phyloP scores from a whole-genome alignment of 2,797 vertebrate genomes.

The Neomorphus geoffroyi region DNA sequence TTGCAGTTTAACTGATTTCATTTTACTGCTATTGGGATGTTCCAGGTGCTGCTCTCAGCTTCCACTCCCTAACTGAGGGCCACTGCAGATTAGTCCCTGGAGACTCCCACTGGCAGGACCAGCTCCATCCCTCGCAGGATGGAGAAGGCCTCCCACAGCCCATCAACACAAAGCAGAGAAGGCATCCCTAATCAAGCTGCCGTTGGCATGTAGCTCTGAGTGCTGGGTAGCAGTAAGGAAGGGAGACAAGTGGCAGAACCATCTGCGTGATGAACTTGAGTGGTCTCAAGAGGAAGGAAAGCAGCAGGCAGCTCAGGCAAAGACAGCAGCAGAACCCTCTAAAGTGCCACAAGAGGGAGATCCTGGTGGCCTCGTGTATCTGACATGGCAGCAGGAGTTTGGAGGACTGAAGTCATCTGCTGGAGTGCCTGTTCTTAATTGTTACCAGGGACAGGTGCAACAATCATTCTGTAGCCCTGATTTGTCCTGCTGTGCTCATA shows the following conservation, averaged over 20 bases:
- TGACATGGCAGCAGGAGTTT: background rate
- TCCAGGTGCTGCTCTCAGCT: background rate
- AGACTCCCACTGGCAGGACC: background rate
- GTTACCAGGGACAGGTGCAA: background rate
- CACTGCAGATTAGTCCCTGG: background rate
- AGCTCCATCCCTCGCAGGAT: background rate
- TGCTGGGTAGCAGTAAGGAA: rapidly evolving
- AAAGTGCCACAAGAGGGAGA: rapidly evolving
- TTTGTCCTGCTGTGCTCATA: background rate
- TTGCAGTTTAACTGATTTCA: background rate
- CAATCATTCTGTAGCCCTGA: background rate
- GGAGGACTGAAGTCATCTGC: background rate
- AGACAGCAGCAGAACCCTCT: background rate
- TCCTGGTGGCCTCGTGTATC: background rate
- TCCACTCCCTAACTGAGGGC: background rate
- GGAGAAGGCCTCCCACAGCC: background rate
- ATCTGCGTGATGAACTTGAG: background rate
- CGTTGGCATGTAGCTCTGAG: background rate
- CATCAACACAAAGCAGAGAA: background rate
- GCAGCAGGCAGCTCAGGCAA: background rate
- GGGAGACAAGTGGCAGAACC: background rate
- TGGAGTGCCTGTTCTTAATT: background rate
- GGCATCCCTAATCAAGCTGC: background rate
- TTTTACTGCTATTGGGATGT: background rate
- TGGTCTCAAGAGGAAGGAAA: background rate